Conservation (phyloP, 2,888 invertebrate genomes). For the Volucella inflata region DNA sequence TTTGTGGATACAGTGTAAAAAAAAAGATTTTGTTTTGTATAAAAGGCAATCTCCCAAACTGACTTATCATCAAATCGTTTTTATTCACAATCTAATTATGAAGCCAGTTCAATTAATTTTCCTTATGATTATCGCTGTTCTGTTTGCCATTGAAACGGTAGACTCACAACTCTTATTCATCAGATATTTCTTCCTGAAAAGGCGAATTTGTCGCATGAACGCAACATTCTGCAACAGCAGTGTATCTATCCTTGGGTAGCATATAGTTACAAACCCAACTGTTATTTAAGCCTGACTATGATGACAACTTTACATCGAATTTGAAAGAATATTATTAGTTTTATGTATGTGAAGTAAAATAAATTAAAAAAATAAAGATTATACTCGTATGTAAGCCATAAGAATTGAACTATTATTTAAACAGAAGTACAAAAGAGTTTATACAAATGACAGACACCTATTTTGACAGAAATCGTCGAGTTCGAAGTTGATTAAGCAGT, state of each 20-base stretch:
- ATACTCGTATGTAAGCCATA: no score
- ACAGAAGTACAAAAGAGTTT: no score
- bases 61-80: constrained; percentile 3
- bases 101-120: background rate
- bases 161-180: background rate
- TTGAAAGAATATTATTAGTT: background rate
- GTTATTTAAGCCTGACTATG: background rate
- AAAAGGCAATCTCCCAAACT: background rate
- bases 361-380: no score
- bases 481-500: no score
- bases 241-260: background rate
- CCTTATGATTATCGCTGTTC: constrained; percentile 7
- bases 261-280: background rate
- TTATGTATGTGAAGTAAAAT: background rate
- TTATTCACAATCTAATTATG: background rate
- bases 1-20: no score
- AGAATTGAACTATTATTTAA: no score
- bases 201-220: background rate
- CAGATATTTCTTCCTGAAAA: background rate
- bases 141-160: background rate
- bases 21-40: background rate
- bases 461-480: no score
- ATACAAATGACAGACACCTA: no score
- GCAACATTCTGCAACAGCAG: background rate
- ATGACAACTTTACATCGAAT: no score